phyloP scores from a whole-genome alignment of 2,797 vertebrate genomes.

The Sparus aurata region DNA sequence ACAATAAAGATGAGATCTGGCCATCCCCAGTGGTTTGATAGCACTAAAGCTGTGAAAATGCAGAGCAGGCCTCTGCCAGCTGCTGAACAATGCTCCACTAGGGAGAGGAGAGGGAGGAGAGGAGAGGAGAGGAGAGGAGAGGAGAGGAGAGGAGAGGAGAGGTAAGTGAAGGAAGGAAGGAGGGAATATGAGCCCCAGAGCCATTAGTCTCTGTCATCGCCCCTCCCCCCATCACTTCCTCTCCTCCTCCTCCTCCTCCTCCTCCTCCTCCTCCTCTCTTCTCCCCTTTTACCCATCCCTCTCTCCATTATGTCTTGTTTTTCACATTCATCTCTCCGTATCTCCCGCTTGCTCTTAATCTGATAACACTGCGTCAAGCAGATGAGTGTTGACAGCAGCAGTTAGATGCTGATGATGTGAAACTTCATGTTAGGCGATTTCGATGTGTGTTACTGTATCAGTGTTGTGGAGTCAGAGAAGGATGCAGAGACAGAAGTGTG shows the following conservation, averaged over 20 bases:
- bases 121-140: constrained; percentile 6
- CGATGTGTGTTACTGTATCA: neutral
- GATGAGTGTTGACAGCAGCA: constrained; percentile 51
- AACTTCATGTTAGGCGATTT: constrained; percentile 39
- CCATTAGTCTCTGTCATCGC: constrained; percentile 77
- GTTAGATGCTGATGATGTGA: constrained; percentile 43
- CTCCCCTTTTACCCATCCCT: constrained; percentile 8
- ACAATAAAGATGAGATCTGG: constrained; percentile 31
- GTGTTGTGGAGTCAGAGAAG: neutral
- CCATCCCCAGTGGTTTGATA: constrained; percentile 49
- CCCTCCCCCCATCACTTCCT: constrained; percentile 55
- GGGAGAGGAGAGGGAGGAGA: constrained; percentile 38
- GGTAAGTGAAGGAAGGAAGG: constrained; percentile 60
- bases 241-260: constrained; percentile 29
- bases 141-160: constrained; percentile 23
- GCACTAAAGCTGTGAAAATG: constrained; percentile 56
- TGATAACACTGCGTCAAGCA: constrained; percentile 41
- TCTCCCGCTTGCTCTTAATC: constrained; percentile 40
- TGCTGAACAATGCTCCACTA: constrained; percentile 70
- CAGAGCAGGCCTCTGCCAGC: constrained; percentile 58
- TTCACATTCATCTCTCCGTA: neutral
- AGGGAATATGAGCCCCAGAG: constrained; percentile 62
- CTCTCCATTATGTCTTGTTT: constrained; percentile 36
- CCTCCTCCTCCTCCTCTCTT: too few relatives aligned
- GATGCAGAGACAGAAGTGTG: neutral